A percentile compares a stretch with the other conserved stretches of the same genome.
Evolutionary conservation across 2,113 vertebrate genomes (phyloP).

Genomic region (Butastur rufipennis): DNA sequence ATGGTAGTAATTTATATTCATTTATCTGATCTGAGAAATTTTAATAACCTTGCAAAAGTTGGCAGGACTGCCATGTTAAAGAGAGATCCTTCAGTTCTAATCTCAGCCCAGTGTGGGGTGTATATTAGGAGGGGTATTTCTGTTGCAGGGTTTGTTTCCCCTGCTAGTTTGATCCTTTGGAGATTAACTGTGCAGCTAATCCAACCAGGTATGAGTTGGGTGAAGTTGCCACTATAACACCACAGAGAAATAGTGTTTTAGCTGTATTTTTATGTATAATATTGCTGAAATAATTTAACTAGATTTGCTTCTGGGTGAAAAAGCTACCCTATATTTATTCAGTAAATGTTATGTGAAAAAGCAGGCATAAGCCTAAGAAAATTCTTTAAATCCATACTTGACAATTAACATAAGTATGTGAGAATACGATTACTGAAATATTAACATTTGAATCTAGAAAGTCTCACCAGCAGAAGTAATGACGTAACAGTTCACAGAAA

Average conservation of each 20-base stretch:
- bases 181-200: slow-evolving; percentile 6
- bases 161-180: neutral
- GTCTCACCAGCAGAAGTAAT: neutral
- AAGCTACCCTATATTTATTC: neutral
- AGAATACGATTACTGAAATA: neutral
- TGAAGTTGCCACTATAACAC: neutral
- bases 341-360: neutral
- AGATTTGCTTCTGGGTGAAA: neutral
- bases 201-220: neutral
- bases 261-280: neutral
- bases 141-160: neutral
- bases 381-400: neutral
- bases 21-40: slow-evolving; percentile 22
- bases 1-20: neutral
- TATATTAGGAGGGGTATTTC: neutral
- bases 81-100: neutral
- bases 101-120: neutral
- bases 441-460: neutral
- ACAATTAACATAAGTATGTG: neutral
- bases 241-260: neutral
- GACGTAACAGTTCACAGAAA: neutral
- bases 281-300: neutral
- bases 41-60: slow-evolving; percentile 33
- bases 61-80: neutral
- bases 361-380: neutral